Evolutionary conservation across 2,113 vertebrate genomes (phyloP).

Genomic region (Eolophus roseicapilla): DNA sequence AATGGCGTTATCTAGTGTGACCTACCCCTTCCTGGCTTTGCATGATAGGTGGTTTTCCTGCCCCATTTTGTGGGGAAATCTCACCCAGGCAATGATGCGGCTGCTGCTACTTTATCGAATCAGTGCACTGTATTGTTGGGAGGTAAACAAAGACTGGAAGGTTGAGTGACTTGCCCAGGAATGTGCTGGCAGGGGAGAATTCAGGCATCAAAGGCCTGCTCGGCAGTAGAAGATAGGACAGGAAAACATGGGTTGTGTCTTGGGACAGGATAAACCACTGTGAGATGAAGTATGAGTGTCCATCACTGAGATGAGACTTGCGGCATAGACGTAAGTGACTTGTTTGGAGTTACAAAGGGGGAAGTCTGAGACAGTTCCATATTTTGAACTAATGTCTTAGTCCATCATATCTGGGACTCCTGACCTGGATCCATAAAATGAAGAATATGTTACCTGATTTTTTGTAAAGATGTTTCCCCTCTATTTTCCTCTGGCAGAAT

Average conservation of each 20-base stretch:
- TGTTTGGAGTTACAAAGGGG: neutral
- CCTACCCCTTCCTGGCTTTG: neutral
- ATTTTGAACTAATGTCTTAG: neutral
- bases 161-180: neutral
- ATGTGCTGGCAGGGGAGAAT: neutral
- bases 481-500: neutral
- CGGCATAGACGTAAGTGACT: neutral
- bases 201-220: neutral
- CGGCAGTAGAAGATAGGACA: neutral
- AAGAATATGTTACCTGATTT: neutral
- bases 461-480: neutral
- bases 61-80: neutral
- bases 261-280: neutral
- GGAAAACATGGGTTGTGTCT: neutral
- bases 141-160: neutral
- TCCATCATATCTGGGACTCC: neutral
- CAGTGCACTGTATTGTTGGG: neutral
- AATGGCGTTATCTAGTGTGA: neutral
- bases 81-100: neutral
- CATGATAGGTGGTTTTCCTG: neutral
- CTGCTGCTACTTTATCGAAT: neutral
- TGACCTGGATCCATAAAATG: neutral
- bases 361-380: neutral
- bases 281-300: neutral
- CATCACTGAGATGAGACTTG: neutral